Base-by-base conservation (phyloP, 1,140 invertebrate species). In the Zaprionus taronus region DNA sequence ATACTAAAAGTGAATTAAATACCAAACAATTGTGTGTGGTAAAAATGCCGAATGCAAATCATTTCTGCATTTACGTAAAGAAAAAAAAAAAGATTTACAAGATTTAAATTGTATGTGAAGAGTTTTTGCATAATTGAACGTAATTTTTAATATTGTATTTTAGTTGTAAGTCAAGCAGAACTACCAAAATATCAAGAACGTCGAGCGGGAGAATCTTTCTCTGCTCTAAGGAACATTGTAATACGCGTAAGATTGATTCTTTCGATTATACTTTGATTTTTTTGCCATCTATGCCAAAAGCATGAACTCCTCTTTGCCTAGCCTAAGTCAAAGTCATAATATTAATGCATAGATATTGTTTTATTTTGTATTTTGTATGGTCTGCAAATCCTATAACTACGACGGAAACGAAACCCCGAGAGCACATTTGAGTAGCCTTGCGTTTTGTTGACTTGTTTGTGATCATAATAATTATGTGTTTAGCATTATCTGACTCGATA, bases 321-420 rank as follows among this genome's bases (percentile, higher is more conserved):
- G 78, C 67, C 79, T 89, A 90, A 89, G 84, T 85, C 82, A 80
- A 77, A 89, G 85, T 90, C 85, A 89, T 89, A 90, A 80, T 89
- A 67, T 68, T 68, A 77, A 75, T 69, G 81, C 63, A 79, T 81
- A 72, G 68, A 70, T 79, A 85, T 74, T 64, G 72, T 75, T 71
- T 70, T 58, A 70, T 74, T 47, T 56, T 77, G 53, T 58, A 70
- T 77, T 47, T 51, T 77, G 38, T 41, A 72, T 60, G 62, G 53
- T 68, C 58, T 74, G 63, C 70, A 60, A 67, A 66, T 78, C 72
- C 76, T 70, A 72, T 66, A 79, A 57, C 70, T 65, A 68, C 57
- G 41, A 65, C 62, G 41, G 14, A 57, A 66, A 34, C 22, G 24
- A 34, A 53, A 47, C 41, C 62, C 63, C 49, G 65, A 47, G 64